Evolutionary conservation across 2,113 vertebrate species (phyloP), one percentile per base, ranked within the genome.

Genomic region (Calcarius ornatus): DNA sequence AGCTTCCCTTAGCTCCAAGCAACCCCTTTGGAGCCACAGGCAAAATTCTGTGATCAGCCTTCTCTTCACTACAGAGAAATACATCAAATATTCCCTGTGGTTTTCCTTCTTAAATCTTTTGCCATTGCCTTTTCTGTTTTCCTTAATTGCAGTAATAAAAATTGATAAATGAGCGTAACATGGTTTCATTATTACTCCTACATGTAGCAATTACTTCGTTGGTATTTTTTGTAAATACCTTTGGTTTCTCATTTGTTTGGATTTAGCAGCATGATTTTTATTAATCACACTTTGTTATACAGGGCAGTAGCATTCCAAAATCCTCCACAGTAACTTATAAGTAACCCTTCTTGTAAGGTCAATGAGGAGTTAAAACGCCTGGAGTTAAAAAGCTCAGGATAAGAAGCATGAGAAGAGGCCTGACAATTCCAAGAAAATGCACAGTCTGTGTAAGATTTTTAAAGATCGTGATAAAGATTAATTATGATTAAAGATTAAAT

Each of bases 141-240:
- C 43, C 14, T 57, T 75, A 76, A 45, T 53, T 11, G 10, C 35
- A 66, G 20, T 11, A 90, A 84, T 43, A 92, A 73, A 73, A 78
- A 50, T 6, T 13, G 7, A 51, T 47, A 60, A 83, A 47, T 21
- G 16, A 84, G 11, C 0, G 0, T 71, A 68, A 47, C 1, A 2
- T 24, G 20, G 23, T 81, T 96, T 88, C 38, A 42, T 73, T 86
- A 43, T 68, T 95, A 88, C 88, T 69, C 6, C 18, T 40, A n/a
- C 7, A 2, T 18, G 35, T 60, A 82, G 48, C 48, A 80, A 50
- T 82, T 76, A 47, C 33, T 53, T 80, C 53, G 20, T 37, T 76
- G n/a, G 19, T 47, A 51, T 56, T 72, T 20, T 53, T 95, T 1
- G 1, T 82, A 71, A 77, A n/a, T 51, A 40, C n/a, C 6, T 83